A percentile compares a stretch with the other conserved stretches of the same genome.
Conservation (phyloP, 2,888 invertebrate genomes). For the Eupithecia subumbrata region DNA sequence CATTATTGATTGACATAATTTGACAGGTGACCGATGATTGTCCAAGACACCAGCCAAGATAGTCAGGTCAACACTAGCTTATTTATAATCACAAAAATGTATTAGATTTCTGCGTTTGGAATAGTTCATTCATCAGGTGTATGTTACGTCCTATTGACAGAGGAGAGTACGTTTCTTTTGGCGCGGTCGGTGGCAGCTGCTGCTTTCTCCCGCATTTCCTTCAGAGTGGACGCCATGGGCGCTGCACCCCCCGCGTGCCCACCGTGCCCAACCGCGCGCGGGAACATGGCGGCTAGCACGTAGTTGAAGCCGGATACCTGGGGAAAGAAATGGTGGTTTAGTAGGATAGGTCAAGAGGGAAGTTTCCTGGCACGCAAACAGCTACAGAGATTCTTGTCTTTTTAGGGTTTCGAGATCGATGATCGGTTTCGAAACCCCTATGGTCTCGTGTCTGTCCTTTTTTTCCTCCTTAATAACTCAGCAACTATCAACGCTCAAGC, state of each 20-base stretch:
- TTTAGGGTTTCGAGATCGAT: too few relatives aligned
- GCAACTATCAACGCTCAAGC: too few relatives aligned
- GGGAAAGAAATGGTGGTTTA: not conserved
- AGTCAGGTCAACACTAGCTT: not conserved
- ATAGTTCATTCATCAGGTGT: slow-evolving; percentile 16
- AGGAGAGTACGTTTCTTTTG: slow-evolving; percentile 84
- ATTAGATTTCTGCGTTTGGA: not conserved
- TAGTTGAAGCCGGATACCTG: slow-evolving; percentile 91
- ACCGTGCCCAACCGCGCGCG: slow-evolving; percentile 57
- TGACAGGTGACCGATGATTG: not conserved
- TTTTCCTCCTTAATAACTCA: too few relatives aligned
- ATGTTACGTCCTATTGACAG: slow-evolving; percentile 75
- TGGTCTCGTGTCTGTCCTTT: too few relatives aligned
- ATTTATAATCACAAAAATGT: not conserved
- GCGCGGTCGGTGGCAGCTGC: slow-evolving; percentile 92
- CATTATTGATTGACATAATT: not conserved
- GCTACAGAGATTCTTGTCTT: too few relatives aligned
- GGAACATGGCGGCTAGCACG: slow-evolving; percentile 90
- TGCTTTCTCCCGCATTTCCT: slow-evolving; percentile 90
- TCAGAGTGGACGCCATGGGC: slow-evolving; percentile 64
- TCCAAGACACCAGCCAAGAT: not conserved
- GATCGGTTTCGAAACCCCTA: too few relatives aligned
- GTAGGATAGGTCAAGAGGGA: not conserved
- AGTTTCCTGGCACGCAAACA: too few relatives aligned
- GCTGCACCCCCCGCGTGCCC: slow-evolving; percentile 44